Evolutionary conservation across 2,797 vertebrate species (phyloP).

Genomic region (Eulemur mongoz): DNA sequence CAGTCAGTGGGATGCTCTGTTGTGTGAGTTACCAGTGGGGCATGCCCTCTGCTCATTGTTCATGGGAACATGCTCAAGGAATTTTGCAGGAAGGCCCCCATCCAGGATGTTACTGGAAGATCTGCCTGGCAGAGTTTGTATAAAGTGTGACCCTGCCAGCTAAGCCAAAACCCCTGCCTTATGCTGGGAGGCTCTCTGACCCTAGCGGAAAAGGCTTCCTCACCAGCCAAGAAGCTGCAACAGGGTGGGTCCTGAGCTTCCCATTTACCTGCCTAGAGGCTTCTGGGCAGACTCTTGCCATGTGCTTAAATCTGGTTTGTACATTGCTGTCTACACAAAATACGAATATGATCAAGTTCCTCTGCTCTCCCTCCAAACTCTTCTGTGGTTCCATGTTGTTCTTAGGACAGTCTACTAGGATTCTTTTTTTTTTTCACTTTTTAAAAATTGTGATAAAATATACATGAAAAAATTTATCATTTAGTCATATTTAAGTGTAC

Average conservation of each 20-base stretch:
- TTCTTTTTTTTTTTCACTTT: neutral
- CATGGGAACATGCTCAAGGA: constrained; percentile 56
- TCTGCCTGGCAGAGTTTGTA: constrained; percentile 57
- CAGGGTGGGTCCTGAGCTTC: neutral
- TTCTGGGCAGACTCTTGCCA: neutral
- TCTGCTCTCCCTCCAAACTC: neutral
- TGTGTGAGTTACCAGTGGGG: neutral
- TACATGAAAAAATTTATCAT: neutral
- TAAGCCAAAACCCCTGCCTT: constrained; percentile 53
- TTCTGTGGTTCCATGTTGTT: neutral
- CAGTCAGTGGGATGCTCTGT: constrained; percentile 1
- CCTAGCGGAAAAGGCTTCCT: constrained; percentile 56
- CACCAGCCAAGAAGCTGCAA: neutral
- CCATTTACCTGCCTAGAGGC: neutral
- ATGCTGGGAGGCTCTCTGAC: constrained; percentile 47
- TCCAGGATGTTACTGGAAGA: constrained; percentile 78
- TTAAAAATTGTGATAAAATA: neutral
- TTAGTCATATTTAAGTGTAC: neutral
- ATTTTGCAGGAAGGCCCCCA: constrained; percentile 66
- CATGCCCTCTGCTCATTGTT: constrained; percentile 67
- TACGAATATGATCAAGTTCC: neutral
- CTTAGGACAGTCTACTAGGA: neutral
- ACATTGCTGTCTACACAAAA: neutral
- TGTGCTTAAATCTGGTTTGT: neutral
- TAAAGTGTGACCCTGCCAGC: constrained; percentile 68